Base-by-base conservation (phyloP, 1,140 invertebrate species). In the Drosophila pseudoobscura region DNA sequence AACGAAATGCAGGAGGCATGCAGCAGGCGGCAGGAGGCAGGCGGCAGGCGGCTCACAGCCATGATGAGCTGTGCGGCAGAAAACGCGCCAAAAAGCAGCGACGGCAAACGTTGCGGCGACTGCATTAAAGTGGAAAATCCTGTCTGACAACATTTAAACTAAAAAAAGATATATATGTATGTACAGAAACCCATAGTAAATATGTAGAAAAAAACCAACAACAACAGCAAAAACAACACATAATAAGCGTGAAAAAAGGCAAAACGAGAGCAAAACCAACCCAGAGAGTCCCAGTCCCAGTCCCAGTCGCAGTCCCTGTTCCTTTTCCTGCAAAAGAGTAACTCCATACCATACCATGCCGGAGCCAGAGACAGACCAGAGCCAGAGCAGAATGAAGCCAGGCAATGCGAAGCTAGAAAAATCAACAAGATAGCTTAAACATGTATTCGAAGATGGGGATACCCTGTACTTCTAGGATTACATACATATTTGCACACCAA, bases 51-150 rank as follows among this genome's bases (percentile, higher is more conserved):
- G 61, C 31, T 51, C 61, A 49, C 59, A 66, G 74, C 66, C 76
- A 85, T 85, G 80, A 87, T 87, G 82, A 80, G 77, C 68, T 70
- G 80, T 63, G 71, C 53, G 52, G 51, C 50, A 50, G 39, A 58
- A 78, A 83, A 69, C 69, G 73, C 78, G 77, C 68, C 77, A 77
- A 80, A 76, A 74, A 57, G 45, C 78, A 55, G 60, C 51, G 46
- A 58, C 47, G 41, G 49, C 50, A 49, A 45, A 58, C n/a, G n/a
- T 29, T 50, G 20, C 61, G 61, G 47, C 77, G 77, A 85, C 80
- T 87, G 82, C 80, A 87, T 77, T 77, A 85, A 85, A 85, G 80
- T 85, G 82, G 80, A 85, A 85, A 85, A 85, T 85, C 80, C 80
- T 85, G 80, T 85, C 80, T 85, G 80, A 85, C 80, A 85, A 80